Percentiles rank a stretch among this genome's conserved stretches.
phyloP scores from a whole-genome alignment of 1,140 invertebrate species.

The Drosophila punjabiensis region DNA sequence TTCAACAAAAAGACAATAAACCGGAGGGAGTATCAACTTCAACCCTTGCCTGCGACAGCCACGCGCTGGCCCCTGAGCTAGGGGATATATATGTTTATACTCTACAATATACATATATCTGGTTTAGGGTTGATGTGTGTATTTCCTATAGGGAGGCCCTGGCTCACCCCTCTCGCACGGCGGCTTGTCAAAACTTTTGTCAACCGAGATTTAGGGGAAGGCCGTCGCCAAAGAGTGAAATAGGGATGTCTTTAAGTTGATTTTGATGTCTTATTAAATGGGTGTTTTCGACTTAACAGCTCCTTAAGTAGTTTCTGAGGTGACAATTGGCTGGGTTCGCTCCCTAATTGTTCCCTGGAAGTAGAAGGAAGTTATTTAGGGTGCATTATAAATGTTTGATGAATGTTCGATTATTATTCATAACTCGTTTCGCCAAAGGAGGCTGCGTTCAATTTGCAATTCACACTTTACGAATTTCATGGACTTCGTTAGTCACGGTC shows the following conservation, averaged over 20 bases:
- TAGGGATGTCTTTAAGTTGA: slow-evolving; percentile 56
- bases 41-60: slow-evolving; percentile 76
- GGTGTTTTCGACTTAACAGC: slow-evolving; percentile 68
- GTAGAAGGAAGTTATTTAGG: neutral
- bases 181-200: slow-evolving; percentile 77
- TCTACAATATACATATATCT: neutral
- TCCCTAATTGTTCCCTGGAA: slow-evolving; percentile 19
- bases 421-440: slow-evolving; percentile 61
- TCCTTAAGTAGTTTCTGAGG: slow-evolving; percentile 73
- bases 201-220: slow-evolving; percentile 56
- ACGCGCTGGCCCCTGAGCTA: slow-evolving; percentile 58
- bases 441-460: slow-evolving; percentile 78
- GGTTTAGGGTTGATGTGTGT: slow-evolving; percentile 1
- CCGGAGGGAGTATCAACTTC: slow-evolving; percentile 40
- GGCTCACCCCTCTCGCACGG: slow-evolving; percentile 33
- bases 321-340: slow-evolving; percentile 51
- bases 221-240: neutral
- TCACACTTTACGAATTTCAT: slow-evolving; percentile 81
- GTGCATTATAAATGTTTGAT: slow-evolving; percentile 39
- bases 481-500: slow-evolving; percentile 79
- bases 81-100: slow-evolving; percentile 24
- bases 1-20: slow-evolving; percentile 54
- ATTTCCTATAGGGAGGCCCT: slow-evolving; percentile 11
- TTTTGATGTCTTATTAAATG: slow-evolving; percentile 82
- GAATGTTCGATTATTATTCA: slow-evolving; percentile 73